phyloP scores from a whole-genome alignment of 2,797 vertebrate genomes.

The Poeciliopsis paucimaculata region DNA sequence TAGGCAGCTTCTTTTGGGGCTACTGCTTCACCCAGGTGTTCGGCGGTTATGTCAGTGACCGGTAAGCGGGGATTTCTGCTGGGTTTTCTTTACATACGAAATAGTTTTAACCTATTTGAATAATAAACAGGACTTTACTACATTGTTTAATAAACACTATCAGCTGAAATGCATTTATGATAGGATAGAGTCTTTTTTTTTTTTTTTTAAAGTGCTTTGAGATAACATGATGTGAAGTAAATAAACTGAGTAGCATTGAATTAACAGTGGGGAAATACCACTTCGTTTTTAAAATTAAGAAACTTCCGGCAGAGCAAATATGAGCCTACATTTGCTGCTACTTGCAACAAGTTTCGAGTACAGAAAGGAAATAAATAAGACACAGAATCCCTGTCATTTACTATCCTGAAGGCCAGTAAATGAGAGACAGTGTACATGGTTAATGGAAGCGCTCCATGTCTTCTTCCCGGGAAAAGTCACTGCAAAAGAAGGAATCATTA shows the following conservation, averaged over 20 bases:
- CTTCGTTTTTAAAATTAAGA: background rate
- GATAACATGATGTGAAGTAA: background rate
- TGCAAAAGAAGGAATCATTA: background rate
- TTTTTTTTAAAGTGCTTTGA: background rate
- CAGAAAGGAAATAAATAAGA: background rate
- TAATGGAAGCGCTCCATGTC: background rate
- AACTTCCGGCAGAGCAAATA: background rate
- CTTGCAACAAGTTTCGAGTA: background rate
- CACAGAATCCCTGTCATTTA: background rate
- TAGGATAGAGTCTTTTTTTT: background rate
- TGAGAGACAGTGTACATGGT: background rate
- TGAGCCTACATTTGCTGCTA: background rate
- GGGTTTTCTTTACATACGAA: background rate
- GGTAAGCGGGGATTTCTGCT: slow-evolving; percentile 58
- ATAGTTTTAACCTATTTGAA: background rate
- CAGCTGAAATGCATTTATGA: background rate
- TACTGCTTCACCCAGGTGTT: slow-evolving; percentile 95
- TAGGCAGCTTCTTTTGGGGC: slow-evolving; percentile 99
- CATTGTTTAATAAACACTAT: background rate
- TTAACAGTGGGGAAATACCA: background rate
- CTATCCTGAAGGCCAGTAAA: background rate
- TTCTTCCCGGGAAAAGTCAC: background rate
- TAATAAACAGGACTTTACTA: background rate
- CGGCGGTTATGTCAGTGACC: slow-evolving; percentile 93
- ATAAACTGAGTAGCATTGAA: background rate